phyloP scores from a whole-genome alignment of 2,797 vertebrate genomes.

The Glyptemys insculpta region DNA sequence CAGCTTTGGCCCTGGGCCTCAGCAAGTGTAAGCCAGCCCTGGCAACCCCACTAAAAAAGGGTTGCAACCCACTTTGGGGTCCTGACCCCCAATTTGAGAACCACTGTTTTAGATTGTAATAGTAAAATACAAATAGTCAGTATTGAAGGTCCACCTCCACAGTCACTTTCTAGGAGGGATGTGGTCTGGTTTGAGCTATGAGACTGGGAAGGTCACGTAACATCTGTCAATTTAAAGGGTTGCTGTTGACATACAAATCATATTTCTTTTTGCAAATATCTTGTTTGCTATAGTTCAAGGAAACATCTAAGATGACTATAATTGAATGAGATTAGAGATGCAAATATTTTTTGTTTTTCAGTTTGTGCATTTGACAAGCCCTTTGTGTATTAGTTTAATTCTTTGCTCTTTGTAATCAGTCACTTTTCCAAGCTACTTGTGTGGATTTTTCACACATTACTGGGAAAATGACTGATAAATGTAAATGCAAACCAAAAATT shows the following conservation, averaged over 20 bases:
- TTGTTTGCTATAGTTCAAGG: not conserved
- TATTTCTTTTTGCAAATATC: not conserved
- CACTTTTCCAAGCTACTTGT: not conserved
- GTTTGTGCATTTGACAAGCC: too few relatives aligned
- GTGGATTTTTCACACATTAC: not conserved
- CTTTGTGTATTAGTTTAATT: not conserved
- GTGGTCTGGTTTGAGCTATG: not conserved
- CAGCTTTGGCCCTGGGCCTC: too few relatives aligned
- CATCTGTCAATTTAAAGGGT: not conserved
- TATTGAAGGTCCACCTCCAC: rapidly evolving
- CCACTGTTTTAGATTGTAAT: not conserved
- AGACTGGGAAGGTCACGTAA: not conserved
- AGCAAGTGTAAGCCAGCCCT: too few relatives aligned
- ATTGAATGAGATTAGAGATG: too few relatives aligned
- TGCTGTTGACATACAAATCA: not conserved
- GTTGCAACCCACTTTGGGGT: too few relatives aligned
- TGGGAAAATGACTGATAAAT: not conserved
- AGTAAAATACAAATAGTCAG: rapidly evolving
- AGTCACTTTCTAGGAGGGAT: not conserved
- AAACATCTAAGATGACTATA: not conserved
- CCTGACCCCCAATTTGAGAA: too few relatives aligned
- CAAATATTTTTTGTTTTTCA: too few relatives aligned
- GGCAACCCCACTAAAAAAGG: too few relatives aligned
- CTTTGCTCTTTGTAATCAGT: not conserved
- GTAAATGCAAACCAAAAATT: not conserved